Conservation (phyloP, 2,797 vertebrate genomes). For the Cephalopachus bancanus region DNA sequence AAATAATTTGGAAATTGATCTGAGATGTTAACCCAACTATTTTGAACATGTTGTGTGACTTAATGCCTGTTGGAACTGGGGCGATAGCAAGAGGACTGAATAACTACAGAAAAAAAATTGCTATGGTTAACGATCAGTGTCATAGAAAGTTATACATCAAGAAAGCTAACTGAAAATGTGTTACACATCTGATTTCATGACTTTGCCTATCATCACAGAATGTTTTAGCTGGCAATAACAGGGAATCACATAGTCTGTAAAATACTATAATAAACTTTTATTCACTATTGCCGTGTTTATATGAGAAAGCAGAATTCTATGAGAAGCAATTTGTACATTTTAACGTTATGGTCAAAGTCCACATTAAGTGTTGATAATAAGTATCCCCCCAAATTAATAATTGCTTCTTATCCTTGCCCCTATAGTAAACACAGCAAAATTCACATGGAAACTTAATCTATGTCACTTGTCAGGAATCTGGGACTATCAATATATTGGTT, state of each 20-base stretch:
- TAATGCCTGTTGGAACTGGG: neutral
- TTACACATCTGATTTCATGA: slow-evolving; percentile 7
- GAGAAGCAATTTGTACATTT: neutral
- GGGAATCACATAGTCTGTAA: neutral
- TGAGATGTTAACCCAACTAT: slow-evolving; percentile 49
- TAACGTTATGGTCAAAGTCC: neutral
- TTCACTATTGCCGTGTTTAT: neutral
- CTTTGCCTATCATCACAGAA: neutral
- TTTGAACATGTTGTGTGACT: slow-evolving; percentile 62
- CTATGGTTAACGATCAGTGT: slow-evolving; percentile 59
- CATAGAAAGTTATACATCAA: slow-evolving; percentile 65
- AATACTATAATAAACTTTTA: slow-evolving; percentile 13
- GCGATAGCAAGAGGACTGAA: neutral
- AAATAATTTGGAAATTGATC: slow-evolving; percentile 52
- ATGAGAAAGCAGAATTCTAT: neutral
- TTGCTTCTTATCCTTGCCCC: neutral
- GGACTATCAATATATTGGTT: neutral
- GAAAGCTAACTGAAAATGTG: slow-evolving; percentile 25
- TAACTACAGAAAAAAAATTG: slow-evolving; percentile 49
- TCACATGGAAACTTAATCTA: neutral
- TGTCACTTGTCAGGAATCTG: neutral
- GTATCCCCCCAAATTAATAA: neutral
- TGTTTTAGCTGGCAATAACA: neutral
- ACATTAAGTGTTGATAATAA: neutral
- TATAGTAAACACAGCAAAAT: neutral